phyloP scores from a whole-genome alignment of 2,797 vertebrate genomes.

The Poeciliopsis presidionis region DNA sequence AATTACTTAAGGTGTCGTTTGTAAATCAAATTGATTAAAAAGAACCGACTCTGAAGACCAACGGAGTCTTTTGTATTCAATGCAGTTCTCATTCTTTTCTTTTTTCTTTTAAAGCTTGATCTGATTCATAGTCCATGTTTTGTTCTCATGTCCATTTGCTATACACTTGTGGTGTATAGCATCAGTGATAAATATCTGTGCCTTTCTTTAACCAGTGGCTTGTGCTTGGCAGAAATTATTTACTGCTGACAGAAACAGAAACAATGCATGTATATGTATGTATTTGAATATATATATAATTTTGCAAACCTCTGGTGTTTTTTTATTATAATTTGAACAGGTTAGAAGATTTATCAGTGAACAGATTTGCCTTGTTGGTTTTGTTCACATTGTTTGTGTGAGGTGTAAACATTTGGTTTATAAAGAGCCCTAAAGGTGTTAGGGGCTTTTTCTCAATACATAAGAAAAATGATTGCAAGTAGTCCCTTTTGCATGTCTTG shows the following conservation, averaged over 20 bases:
- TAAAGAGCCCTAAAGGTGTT: neutral
- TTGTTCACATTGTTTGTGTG: neutral
- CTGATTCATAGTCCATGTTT: neutral
- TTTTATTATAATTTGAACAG: neutral
- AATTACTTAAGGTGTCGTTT: neutral
- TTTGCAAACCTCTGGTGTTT: neutral
- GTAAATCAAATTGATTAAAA: neutral
- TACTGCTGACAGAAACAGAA: neutral
- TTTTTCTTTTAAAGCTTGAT: neutral
- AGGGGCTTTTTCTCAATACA: neutral
- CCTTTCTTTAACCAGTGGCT: neutral
- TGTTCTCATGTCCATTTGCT: neutral
- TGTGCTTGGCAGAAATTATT: neutral
- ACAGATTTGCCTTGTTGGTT: neutral
- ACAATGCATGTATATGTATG: too few relatives aligned
- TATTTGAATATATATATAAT: too few relatives aligned
- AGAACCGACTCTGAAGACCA: neutral
- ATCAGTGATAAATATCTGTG: neutral
- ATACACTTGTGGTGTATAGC: neutral
- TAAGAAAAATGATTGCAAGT: neutral
- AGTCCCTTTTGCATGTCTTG: neutral
- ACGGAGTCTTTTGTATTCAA: neutral
- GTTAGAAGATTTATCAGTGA: neutral
- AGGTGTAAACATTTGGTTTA: neutral
- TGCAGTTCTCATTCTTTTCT: neutral